These are phyloP conservation scores for Lota lota DNA, from an alignment of 2,113 vertebrate species.

Conservation along the genomic window DNA sequence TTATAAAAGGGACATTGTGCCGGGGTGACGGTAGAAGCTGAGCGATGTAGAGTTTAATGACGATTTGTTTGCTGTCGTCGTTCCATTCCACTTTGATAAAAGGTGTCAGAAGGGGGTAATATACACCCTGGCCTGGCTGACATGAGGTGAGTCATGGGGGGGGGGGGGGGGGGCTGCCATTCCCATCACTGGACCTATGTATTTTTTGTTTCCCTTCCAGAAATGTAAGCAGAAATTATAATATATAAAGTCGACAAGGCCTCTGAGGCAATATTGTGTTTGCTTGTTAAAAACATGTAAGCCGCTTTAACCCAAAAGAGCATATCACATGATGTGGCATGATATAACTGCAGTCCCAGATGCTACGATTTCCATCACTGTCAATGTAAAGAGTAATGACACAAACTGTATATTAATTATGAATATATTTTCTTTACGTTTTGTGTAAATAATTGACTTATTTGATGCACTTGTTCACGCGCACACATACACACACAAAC, in stretches of 20 bases:
- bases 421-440: no score
- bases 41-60: constrained; percentile 93
- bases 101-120: constrained; percentile 87
- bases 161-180: constrained; percentile 16
- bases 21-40: constrained; percentile 68
- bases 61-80: constrained; percentile 87
- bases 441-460: no score
- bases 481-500: background rate
- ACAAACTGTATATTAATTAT: no score
- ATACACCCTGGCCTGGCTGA: constrained; percentile 63
- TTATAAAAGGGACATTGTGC: constrained; percentile 88
- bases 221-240: background rate
- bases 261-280: constrained; percentile 60
- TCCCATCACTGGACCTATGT: background rate
- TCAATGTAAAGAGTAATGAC: no score
- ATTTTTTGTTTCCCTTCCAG: constrained; percentile 20
- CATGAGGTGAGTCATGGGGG: constrained; percentile 19
- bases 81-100: constrained; percentile 91
- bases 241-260: background rate
- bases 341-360: no score
- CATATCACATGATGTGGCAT: background rate
- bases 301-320: background rate
- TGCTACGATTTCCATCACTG: no score
- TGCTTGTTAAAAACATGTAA: constrained; percentile 67
- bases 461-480: background rate